A percentile compares a stretch with the other conserved stretches of the same genome.
phyloP scores from a whole-genome alignment of 1,140 invertebrate genomes.

The Tyrophagus putrescentiae region DNA sequence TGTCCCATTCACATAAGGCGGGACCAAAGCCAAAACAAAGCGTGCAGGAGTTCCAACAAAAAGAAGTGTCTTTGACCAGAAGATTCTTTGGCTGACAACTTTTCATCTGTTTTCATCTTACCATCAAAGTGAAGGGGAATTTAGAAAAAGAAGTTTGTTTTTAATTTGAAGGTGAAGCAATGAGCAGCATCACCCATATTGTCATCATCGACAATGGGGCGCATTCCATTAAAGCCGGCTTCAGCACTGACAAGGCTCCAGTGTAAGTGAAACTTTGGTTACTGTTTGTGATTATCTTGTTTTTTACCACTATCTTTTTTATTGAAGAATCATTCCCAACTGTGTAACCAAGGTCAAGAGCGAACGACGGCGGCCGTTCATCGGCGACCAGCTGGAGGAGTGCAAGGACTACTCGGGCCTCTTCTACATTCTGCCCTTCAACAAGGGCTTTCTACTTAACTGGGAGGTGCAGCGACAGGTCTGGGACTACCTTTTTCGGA shows the following conservation, averaged over 20 bases:
- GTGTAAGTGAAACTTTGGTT: constrained; percentile 38
- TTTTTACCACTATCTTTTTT: too few relatives aligned
- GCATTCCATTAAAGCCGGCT: constrained; percentile 64
- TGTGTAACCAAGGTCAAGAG: constrained; percentile 96
- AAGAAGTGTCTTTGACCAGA: too few relatives aligned
- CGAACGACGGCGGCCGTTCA: constrained; percentile 76
- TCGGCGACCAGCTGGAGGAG: constrained; percentile 81
- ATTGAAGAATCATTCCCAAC: constrained; percentile 64
- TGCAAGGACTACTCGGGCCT: constrained; percentile 86
- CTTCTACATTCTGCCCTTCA: constrained; percentile 83
- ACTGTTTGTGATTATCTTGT: constrained; percentile 19
- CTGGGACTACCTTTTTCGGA: constrained; percentile 81
- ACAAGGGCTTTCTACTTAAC: constrained; percentile 86
- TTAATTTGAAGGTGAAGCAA: too few relatives aligned
- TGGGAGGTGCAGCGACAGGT: constrained; percentile 84
- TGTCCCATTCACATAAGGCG: neutral
- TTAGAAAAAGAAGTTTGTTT: neutral
- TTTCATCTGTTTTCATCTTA: neutral
- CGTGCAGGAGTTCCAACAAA: too few relatives aligned
- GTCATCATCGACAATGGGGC: constrained; percentile 76
- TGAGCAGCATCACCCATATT: constrained; percentile 27
- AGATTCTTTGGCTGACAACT: neutral
- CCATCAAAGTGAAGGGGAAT: neutral
- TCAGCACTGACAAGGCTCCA: constrained; percentile 48
- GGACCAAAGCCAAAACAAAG: too few relatives aligned